Evolutionary conservation across 2,113 vertebrate species (phyloP).

Genomic region (Corvus hawaiiensis): DNA sequence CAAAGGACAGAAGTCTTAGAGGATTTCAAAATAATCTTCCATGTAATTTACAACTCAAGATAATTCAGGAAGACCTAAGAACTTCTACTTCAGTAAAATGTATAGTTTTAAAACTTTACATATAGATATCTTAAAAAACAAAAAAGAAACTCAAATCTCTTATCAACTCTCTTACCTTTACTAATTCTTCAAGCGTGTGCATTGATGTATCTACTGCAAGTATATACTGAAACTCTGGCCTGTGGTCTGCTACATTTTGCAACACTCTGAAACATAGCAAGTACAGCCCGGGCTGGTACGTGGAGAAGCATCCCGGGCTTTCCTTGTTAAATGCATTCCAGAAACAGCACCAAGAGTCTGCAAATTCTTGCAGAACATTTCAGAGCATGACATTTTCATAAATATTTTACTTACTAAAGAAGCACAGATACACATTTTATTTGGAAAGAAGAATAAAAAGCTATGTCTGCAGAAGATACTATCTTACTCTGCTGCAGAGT

Average conservation of each 20-base stretch:
- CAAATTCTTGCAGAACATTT: not conserved
- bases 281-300: not conserved
- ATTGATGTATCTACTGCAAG: constrained; percentile 83
- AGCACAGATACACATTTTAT: not conserved
- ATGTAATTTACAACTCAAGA: not conserved
- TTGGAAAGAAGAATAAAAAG: not conserved
- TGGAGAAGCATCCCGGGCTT: not conserved
- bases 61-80: not conserved
- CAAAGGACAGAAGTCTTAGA: not conserved
- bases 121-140: not conserved
- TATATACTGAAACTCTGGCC: constrained; percentile 77
- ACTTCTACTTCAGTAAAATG: not conserved
- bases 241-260: constrained; percentile 81
- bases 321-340: not conserved
- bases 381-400: not conserved
- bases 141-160: not conserved
- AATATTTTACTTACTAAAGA: not conserved
- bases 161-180: constrained; percentile 74
- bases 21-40: not conserved
- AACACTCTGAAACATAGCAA: constrained; percentile 74
- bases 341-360: not conserved
- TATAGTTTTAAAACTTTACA: not conserved
- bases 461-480: not conserved
- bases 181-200: constrained; percentile 77
- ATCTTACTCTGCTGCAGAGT: not conserved